phyloP scores from a whole-genome alignment of 2,113 vertebrate genomes.

The Scopus umbretta region DNA sequence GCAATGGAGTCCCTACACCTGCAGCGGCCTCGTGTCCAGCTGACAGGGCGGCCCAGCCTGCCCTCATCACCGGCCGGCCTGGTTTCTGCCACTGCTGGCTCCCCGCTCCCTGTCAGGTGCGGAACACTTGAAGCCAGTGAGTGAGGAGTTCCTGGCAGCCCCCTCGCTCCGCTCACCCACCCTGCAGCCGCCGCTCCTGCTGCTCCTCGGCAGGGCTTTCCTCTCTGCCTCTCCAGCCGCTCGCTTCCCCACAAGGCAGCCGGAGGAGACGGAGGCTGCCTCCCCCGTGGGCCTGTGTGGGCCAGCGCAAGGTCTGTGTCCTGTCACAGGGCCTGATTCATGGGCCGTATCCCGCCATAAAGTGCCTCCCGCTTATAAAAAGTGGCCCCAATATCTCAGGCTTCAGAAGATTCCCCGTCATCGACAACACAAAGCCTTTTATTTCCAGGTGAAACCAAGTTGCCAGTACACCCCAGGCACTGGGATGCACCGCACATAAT shows the following conservation, averaged over 20 bases:
- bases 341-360: fast-evolving
- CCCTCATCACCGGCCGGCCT: too few relatives aligned
- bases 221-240: neutral
- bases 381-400: too few relatives aligned
- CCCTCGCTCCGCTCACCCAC: fast-evolving
- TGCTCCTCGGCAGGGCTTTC: too few relatives aligned
- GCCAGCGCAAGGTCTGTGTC: too few relatives aligned
- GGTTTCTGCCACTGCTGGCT: neutral
- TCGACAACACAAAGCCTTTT: neutral
- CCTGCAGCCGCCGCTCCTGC: neutral
- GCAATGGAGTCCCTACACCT: neutral
- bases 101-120: too few relatives aligned
- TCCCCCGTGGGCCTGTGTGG: neutral
- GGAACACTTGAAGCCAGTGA: neutral
- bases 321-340: fast-evolving
- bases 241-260: neutral
- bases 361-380: neutral
- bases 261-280: too few relatives aligned
- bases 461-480: too few relatives aligned
- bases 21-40: neutral
- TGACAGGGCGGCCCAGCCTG: neutral
- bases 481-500: neutral
- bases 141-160: neutral
- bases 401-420: neutral
- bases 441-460: neutral